Percentiles rank a stretch among this genome's conserved stretches.
These are phyloP conservation scores for Jacana jacana DNA, from an alignment of 2,113 vertebrate genomes.

Conservation along the genomic window DNA sequence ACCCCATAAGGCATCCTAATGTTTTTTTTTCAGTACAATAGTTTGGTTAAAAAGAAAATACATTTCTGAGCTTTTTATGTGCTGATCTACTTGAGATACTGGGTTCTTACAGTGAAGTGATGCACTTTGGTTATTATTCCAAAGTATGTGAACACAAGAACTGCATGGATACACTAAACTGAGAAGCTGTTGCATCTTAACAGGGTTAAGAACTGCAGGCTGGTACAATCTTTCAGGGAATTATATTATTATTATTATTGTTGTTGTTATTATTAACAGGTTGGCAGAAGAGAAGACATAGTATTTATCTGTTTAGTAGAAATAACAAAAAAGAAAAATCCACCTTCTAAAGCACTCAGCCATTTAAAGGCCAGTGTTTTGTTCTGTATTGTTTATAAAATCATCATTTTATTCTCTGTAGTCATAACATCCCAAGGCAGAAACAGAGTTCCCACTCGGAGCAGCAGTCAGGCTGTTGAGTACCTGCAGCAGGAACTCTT, in stretches of 20 bases:
- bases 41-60: not conserved
- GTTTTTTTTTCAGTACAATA: not conserved
- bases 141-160: not conserved
- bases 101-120: not conserved
- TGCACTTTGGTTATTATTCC: not conserved
- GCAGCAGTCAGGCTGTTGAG: not conserved
- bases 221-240: not conserved
- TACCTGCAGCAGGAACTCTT: not conserved
- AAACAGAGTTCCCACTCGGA: not conserved
- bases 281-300: not conserved
- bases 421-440: not conserved
- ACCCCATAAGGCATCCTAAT: rapidly evolving
- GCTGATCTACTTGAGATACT: not conserved
- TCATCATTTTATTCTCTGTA: not conserved
- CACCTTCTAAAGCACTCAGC: not conserved
- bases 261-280: not conserved
- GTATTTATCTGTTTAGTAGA: not conserved
- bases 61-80: not conserved
- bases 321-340: not conserved
- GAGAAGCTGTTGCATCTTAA: not conserved
- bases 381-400: not conserved
- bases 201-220: not conserved
- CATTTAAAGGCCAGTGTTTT: not conserved
- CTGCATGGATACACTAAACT: not conserved
- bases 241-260: no score